Conservation (phyloP, 2,113 vertebrate genomes). For the Odontesthes bonariensis region DNA sequence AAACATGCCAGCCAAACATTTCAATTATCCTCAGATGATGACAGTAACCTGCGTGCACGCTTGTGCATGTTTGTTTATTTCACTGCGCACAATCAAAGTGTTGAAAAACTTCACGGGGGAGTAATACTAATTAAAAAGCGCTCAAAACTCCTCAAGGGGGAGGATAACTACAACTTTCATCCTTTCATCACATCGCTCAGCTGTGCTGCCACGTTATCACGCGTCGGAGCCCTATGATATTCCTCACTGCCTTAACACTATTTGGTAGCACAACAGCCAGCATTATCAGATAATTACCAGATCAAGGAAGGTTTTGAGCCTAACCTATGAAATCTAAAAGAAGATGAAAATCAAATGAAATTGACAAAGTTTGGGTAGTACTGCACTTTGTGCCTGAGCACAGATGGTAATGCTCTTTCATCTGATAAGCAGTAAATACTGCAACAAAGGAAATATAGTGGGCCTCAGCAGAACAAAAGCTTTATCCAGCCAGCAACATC, state of each 20-base stretch:
- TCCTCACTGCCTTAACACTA: not conserved
- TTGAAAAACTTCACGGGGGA: slow-evolving; percentile 53
- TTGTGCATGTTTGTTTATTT: slow-evolving; percentile 62
- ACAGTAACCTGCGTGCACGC: slow-evolving; percentile 65
- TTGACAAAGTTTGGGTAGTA: slow-evolving; percentile 29
- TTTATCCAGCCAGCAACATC: slow-evolving; percentile 5
- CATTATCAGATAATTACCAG: not conserved
- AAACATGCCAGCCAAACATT: slow-evolving; percentile 75
- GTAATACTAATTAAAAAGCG: slow-evolving; percentile 73
- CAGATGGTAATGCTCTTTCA: slow-evolving; percentile 22
- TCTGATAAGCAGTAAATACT: slow-evolving; percentile 35
- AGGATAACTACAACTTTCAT: slow-evolving; percentile 50
- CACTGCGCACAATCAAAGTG: slow-evolving; percentile 62
- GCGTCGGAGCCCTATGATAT: not conserved
- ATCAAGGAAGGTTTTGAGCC: not conserved
- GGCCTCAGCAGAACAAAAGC: slow-evolving; percentile 23
- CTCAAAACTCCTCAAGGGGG: slow-evolving; percentile 45
- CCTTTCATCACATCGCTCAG: slow-evolving; percentile 46
- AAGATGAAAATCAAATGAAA: slow-evolving; percentile 12
- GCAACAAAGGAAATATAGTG: slow-evolving; percentile 44
- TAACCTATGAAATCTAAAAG: no score
- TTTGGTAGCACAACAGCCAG: not conserved
- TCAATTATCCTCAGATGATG: slow-evolving; percentile 75
- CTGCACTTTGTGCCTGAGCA: not conserved
- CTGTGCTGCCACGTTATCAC: not conserved